A percentile compares a stretch with the other conserved stretches of the same genome.
Evolutionary conservation across 2,797 vertebrate species (phyloP).

Genomic region (Rhyacichthys aspro): DNA sequence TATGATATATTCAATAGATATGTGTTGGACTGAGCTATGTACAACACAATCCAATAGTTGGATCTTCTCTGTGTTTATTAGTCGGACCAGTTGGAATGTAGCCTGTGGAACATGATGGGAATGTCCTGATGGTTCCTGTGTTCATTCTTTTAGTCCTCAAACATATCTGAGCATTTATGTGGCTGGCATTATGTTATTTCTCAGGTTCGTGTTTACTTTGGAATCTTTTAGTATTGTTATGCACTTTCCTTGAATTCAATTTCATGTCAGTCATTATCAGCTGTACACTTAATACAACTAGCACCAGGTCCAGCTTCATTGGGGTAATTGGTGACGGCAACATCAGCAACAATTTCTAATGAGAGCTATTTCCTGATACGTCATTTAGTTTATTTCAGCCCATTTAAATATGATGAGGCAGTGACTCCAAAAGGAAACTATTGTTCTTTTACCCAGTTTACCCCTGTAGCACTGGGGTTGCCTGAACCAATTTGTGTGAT

Average conservation of each 20-base stretch:
- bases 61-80: constrained; percentile 34
- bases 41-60: constrained; percentile 38
- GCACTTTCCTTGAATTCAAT: too few species aligned
- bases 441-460: background rate
- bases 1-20: constrained; percentile 7
- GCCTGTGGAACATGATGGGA: constrained; percentile 30
- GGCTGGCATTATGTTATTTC: background rate
- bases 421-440: background rate
- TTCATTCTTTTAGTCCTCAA: constrained; percentile 1
- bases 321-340: too few species aligned
- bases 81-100: constrained; percentile 32
- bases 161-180: constrained; percentile 13
- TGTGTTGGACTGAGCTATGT: constrained; percentile 36
- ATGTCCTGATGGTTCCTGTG: constrained; percentile 28
- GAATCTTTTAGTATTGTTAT: too few species aligned
- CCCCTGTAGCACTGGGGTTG: background rate
- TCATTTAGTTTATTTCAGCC: too few species aligned
- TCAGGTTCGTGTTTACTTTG: too few species aligned
- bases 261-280: too few species aligned
- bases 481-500: constrained; percentile 9
- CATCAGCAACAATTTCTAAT: too few species aligned
- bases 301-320: too few species aligned
- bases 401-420: too few species aligned
- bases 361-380: too few species aligned
- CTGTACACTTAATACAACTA: too few species aligned